Conservation (phyloP, 2,113 vertebrate species). For the Terrapene triunguis region DNA sequence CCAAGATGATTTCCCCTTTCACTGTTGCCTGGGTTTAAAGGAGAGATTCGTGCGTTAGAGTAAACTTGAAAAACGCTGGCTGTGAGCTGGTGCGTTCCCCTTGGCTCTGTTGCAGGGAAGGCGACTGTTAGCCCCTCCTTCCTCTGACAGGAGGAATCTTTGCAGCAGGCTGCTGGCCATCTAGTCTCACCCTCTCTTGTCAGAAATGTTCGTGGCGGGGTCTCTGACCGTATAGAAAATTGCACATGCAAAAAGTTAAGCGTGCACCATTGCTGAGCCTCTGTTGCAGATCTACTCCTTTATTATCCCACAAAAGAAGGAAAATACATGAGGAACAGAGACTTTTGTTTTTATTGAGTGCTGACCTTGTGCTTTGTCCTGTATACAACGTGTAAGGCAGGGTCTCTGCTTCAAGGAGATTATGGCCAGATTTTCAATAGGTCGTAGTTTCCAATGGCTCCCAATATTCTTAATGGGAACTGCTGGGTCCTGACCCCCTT, state of each 20-base stretch:
- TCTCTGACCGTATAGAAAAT: not conserved
- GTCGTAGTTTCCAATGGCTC: not conserved
- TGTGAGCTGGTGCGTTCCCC: not conserved
- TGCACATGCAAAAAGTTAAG: not conserved
- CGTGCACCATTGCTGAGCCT: not conserved
- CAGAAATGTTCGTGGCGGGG: not conserved
- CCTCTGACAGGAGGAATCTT: not conserved
- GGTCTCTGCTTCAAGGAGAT: not conserved
- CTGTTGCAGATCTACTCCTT: not conserved
- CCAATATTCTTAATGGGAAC: not conserved
- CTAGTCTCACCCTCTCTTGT: not conserved
- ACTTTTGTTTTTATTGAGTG: not conserved
- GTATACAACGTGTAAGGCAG: not conserved
- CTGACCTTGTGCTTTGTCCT: not conserved
- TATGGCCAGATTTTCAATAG: not conserved
- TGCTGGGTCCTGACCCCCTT: not conserved
- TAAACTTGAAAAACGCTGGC: not conserved
- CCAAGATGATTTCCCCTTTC: conserved; percentile 2
- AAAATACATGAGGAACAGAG: not conserved
- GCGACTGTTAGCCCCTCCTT: not conserved
- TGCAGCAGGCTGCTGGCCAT: not conserved
- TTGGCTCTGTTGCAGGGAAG: not conserved
- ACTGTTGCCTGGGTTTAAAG: not conserved
- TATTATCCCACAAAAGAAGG: not conserved
- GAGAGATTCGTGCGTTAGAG: not conserved